Evolutionary conservation across 2,888 invertebrate species (phyloP).

Genomic region (Ormyrus labotus): DNA sequence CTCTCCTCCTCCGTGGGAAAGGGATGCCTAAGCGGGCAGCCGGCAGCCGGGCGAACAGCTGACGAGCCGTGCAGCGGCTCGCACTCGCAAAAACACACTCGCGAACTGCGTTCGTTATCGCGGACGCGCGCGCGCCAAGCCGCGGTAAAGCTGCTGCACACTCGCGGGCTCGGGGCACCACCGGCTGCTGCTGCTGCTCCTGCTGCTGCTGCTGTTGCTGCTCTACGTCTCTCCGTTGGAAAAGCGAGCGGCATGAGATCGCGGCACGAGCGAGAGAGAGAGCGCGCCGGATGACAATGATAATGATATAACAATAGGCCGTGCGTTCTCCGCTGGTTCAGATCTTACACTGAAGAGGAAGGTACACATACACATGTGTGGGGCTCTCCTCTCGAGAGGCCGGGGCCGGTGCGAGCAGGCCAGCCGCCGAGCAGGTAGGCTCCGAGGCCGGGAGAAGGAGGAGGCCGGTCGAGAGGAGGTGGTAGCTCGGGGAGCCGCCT

Average conservation of each 20-base stretch:
- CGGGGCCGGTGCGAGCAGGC: constrained; percentile 41
- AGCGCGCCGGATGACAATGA: constrained; percentile 67
- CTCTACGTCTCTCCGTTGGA: too few species aligned
- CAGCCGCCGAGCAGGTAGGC: constrained; percentile 55
- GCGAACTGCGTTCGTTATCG: not conserved
- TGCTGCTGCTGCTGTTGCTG: too few species aligned
- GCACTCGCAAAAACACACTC: constrained; percentile 20
- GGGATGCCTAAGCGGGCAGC: not conserved
- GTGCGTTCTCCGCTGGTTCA: constrained; percentile 76
- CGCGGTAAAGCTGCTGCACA: too few species aligned
- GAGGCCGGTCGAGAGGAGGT: constrained; percentile 52
- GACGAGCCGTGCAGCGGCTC: constrained; percentile 6
- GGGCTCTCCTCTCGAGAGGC: constrained; percentile 60
- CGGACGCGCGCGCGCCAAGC: constrained; percentile 5
- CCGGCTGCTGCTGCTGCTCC: too few species aligned
- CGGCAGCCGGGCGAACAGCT: constrained; percentile 41
- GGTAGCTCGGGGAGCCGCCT: constrained; percentile 69
- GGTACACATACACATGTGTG: constrained; percentile 75
- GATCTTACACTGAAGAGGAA: constrained; percentile 75
- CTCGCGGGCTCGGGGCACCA: too few species aligned
- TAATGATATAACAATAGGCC: constrained; percentile 75
- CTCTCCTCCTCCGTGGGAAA: not conserved
- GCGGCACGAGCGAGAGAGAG: not conserved
- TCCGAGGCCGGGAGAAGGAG: not conserved
- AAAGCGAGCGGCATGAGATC: not conserved